A percentile compares a stretch with the other conserved stretches of the same genome.
Evolutionary conservation across 2,888 invertebrate species (phyloP).

Genomic region (Drosophila neutralis): DNA sequence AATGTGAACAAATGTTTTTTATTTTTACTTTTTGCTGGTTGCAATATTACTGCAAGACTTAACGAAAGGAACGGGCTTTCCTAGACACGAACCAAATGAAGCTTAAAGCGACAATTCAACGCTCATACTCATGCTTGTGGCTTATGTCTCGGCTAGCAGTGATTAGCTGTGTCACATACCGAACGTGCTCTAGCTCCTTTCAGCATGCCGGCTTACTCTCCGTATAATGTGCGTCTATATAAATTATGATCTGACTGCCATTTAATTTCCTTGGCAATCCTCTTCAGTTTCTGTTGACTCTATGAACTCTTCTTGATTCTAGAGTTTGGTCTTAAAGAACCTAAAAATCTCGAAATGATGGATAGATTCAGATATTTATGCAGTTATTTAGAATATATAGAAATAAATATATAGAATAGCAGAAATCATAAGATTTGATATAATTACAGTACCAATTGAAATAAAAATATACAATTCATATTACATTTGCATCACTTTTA

Average conservation of each 20-base stretch:
- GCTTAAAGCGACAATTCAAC: neutral
- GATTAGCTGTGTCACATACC: conserved; percentile 32
- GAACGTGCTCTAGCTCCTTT: neutral
- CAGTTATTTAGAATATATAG: neutral
- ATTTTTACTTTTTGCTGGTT: neutral
- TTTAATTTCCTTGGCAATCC: neutral
- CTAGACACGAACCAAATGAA: neutral
- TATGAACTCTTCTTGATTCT: neutral
- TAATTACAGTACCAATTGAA: neutral
- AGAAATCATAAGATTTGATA: neutral
- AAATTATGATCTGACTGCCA: neutral
- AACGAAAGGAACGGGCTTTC: neutral
- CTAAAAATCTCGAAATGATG: neutral
- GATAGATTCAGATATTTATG: neutral
- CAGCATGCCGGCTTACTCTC: conserved; percentile 4
- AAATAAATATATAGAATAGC: no score
- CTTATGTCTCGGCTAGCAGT: conserved; percentile 24
- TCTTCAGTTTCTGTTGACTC: neutral
- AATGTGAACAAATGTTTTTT: conserved; percentile 57
- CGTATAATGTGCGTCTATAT: neutral
- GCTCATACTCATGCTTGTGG: conserved; percentile 1
- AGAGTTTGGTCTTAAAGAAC: neutral
- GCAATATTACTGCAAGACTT: neutral
- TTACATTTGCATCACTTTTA: neutral
- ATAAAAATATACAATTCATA: no score